These are phyloP conservation scores for Amorpha juglandis DNA, from an alignment of 2,888 invertebrate species.

Conservation along the genomic window DNA sequence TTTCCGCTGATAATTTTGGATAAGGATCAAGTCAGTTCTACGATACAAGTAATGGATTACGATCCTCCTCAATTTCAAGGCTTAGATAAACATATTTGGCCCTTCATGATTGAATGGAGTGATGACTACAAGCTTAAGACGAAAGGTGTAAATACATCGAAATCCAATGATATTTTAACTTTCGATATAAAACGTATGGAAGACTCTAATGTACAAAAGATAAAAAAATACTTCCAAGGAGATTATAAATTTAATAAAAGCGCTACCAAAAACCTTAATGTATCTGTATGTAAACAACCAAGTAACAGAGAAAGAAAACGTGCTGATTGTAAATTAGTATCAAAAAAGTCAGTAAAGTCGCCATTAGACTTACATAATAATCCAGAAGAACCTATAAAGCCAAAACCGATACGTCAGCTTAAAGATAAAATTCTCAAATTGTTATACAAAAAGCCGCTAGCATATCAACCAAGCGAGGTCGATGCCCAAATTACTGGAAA, in stretches of 20 bases:
- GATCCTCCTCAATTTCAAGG: slow-evolving; percentile 63
- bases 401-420: slow-evolving; percentile 55
- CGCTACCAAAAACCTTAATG: not conserved
- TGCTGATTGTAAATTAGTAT: not conserved
- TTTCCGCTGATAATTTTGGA: slow-evolving; percentile 65
- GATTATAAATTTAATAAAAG: not conserved
- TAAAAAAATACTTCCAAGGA: not conserved
- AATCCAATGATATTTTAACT: not conserved
- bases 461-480: slow-evolving; percentile 25
- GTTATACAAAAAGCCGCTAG: slow-evolving; percentile 54
- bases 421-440: slow-evolving; percentile 66
- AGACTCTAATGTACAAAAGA: not conserved
- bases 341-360: not conserved
- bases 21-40: slow-evolving; percentile 64
- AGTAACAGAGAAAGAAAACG: slow-evolving; percentile 7
- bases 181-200: not conserved
- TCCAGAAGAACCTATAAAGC: slow-evolving; percentile 28
- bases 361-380: not conserved
- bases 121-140: slow-evolving; percentile 30
- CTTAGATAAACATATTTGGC: slow-evolving; percentile 67
- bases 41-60: slow-evolving; percentile 46
- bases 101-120: slow-evolving; percentile 68
- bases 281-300: not conserved
- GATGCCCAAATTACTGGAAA: not conserved
- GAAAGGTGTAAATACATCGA: slow-evolving; percentile 15